phyloP scores from a whole-genome alignment of 2,113 vertebrate species.

The Mastomys natalensis region DNA sequence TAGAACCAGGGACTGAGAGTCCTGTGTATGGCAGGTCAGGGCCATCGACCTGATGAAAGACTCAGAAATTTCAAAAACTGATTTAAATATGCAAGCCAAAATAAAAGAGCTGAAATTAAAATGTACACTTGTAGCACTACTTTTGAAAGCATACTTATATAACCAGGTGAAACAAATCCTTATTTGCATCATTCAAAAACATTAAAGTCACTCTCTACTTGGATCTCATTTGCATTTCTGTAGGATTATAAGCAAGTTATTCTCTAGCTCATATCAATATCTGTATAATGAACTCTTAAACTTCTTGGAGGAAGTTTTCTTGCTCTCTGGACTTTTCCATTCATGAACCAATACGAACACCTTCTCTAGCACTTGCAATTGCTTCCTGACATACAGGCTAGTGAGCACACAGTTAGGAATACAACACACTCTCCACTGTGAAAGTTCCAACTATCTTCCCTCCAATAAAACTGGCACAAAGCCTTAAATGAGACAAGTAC shows the following conservation, averaged over 20 bases:
- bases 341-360: conserved; percentile 52
- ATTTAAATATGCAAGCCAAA: conserved; percentile 42
- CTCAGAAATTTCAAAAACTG: not conserved
- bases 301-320: conserved; percentile 37
- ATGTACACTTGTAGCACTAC: conserved; percentile 52
- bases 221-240: conserved; percentile 53
- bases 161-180: conserved; percentile 50
- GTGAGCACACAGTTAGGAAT: conserved; percentile 12
- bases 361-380: conserved; percentile 13
- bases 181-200: conserved; percentile 61
- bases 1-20: not conserved
- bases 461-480: conserved; percentile 65
- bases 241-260: conserved; percentile 56
- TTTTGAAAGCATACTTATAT: conserved; percentile 49
- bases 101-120: conserved; percentile 44
- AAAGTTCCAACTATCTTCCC: conserved; percentile 63
- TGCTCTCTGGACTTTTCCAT: conserved; percentile 31
- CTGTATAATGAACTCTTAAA: conserved; percentile 57
- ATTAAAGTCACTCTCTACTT: conserved; percentile 39
- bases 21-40: not conserved
- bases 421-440: conserved; percentile 29
- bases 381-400: conserved; percentile 50
- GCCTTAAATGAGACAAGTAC: not conserved
- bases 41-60: not conserved
- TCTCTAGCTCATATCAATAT: conserved; percentile 52